A percentile compares a stretch with the other conserved stretches of the same genome.
phyloP scores from a whole-genome alignment of 2,113 vertebrate species.

The Chinchilla lanigera region DNA sequence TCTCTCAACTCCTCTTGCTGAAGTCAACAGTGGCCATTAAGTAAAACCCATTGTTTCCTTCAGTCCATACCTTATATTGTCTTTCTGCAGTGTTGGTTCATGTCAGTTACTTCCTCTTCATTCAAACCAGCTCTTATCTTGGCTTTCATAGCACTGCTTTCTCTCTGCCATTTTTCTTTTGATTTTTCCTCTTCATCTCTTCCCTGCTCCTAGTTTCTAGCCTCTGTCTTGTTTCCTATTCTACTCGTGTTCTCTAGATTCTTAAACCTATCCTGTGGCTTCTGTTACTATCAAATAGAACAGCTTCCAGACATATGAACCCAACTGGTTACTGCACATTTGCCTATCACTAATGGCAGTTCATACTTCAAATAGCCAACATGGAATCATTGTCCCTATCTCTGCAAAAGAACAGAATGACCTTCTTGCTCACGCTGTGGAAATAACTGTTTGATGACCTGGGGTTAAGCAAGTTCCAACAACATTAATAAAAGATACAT shows the following conservation, averaged over 20 bases:
- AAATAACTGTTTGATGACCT: neutral
- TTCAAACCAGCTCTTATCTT: neutral
- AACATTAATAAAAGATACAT: conserved; percentile 21
- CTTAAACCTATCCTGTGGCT: neutral
- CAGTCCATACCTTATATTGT: neutral
- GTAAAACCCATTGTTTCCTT: neutral
- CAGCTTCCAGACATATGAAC: neutral
- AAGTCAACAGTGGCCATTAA: neutral
- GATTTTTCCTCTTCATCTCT: neutral
- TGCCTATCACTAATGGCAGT: neutral
- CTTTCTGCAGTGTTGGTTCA: neutral
- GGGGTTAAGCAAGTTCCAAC: neutral
- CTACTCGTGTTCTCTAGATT: neutral
- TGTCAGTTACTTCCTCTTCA: neutral
- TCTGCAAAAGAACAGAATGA: conserved; percentile 1
- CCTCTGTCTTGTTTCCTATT: neutral
- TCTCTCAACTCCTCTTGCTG: neutral
- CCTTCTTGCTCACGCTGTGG: neutral
- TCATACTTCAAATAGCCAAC: neutral
- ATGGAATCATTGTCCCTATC: neutral
- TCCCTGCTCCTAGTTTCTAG: neutral
- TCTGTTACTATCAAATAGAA: neutral
- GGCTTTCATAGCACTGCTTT: neutral
- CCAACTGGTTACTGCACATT: neutral
- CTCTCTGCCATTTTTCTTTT: neutral